Base-by-base conservation (phyloP, 2,888 invertebrate species). In the Julus scandinavius region DNA sequence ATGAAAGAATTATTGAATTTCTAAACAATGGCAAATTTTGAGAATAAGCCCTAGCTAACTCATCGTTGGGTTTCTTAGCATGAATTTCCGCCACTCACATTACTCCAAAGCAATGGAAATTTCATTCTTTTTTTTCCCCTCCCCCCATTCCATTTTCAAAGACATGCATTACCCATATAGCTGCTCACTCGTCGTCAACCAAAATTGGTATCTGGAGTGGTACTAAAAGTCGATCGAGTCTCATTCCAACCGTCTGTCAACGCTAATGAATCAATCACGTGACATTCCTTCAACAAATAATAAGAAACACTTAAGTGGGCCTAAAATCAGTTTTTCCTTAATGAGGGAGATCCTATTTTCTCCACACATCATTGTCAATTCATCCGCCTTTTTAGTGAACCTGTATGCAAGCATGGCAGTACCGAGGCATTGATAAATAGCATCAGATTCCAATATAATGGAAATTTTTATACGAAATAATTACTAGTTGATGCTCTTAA, bases 211-310 rank as follows among this genome's bases (percentile, higher is more conserved):
- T 72, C 20, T 72, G 20, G 63, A 72, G 63, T 20, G 63, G 63
- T 72, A 72, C 63, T 72, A 72, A 72, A 72, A 72, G 63, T 72
- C 63, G 63, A 72, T 72, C 63, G 63, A 72, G 7, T 72, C 63
- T 63, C 20, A 5, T 72, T 29, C 20, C 63, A 72, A 72, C 63
- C 63, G 20, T 72, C 63, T 72, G 63, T 72, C 63, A 72, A 20
- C 63, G 63, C 63, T 72, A 72, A 72, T 72, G 63, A 72, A 72
- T 72, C 63, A 72, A 72, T 72, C 63, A 72, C 63, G 63, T 29
- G 63, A 72, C 63, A 72, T 72, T 20, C 20, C 63, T 72, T 29
- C 63, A 72, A 20, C 63, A 72, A 72, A 72, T 72, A 72, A 72
- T 72, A 72, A 72, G 63, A 72, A 72, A 72, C 63, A 72, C 63